Conservation (phyloP, 2,113 vertebrate species). For the Monopterus albus region DNA sequence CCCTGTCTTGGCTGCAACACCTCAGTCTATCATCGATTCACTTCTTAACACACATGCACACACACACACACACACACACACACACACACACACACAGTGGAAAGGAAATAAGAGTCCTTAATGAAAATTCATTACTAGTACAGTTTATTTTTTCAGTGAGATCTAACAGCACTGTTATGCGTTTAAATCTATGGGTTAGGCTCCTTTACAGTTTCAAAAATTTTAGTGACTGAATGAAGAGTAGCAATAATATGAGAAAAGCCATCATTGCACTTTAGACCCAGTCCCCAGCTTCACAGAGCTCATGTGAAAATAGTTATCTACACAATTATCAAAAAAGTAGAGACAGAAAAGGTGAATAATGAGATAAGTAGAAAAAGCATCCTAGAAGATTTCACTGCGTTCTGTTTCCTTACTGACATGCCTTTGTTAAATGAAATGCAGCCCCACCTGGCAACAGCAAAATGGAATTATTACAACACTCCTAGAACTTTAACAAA, state of each 20-base stretch:
- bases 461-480: too few species aligned
- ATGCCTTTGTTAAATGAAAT: not conserved
- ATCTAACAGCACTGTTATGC: not conserved
- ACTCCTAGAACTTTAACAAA: too few species aligned
- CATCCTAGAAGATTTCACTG: not conserved
- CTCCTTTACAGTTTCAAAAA: constrained; percentile 12
- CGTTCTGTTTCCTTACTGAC: not conserved
- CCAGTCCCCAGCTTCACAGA: not conserved
- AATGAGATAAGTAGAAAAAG: not conserved
- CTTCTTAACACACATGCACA: too few species aligned
- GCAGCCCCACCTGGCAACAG: not conserved
- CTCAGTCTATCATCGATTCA: too few species aligned
- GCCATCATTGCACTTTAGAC: not conserved
- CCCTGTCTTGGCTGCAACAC: too few species aligned
- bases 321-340: not conserved
- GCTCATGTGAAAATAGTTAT: not conserved
- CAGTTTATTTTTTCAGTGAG: constrained; percentile 15
- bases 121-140: not conserved
- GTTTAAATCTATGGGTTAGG: constrained; percentile 30
- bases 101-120: not conserved
- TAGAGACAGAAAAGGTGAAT: not conserved
- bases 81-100: not conserved
- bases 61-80: not conserved
- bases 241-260: not conserved
- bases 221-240: not conserved